phyloP scores from a whole-genome alignment of 1,140 invertebrate genomes.

The Orussus abietinus region DNA sequence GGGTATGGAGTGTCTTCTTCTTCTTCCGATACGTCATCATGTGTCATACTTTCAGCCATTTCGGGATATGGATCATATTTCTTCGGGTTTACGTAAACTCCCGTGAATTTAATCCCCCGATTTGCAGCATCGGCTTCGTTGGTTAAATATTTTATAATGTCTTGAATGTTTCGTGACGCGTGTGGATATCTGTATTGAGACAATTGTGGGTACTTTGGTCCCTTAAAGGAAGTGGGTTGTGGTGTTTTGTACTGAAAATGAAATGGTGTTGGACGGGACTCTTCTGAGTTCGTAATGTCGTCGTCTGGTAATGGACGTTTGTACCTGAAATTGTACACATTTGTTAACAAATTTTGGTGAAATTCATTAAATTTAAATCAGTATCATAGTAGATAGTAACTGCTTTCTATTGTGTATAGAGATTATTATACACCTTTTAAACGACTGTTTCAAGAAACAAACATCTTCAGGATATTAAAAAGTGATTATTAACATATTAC shows the following conservation, averaged over 20 bases:
- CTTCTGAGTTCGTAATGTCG: conserved; percentile 15
- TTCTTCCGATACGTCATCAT: conserved; percentile 27
- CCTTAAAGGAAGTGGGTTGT: conserved; percentile 39
- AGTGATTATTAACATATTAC: too few species aligned
- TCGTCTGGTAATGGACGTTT: conserved; percentile 23
- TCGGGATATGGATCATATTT: conserved; percentile 34
- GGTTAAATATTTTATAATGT: conserved; percentile 52
- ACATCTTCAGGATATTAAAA: neutral
- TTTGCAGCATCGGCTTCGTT: conserved; percentile 31
- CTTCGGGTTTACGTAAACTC: conserved; percentile 44
- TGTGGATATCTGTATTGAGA: conserved; percentile 46
- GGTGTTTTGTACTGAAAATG: conserved; percentile 41
- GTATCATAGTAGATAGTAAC: too few species aligned
- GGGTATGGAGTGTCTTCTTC: conserved; percentile 23
- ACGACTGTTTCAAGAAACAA: neutral
- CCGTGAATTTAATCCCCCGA: conserved; percentile 45
- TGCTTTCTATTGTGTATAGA: too few species aligned
- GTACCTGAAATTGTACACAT: conserved; percentile 25
- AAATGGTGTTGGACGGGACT: conserved; percentile 34
- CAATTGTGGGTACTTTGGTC: conserved; percentile 48
- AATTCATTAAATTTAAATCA: neutral
- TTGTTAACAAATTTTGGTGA: too few species aligned
- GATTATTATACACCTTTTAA: too few species aligned
- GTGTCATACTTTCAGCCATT: conserved; percentile 26
- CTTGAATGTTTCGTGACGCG: conserved; percentile 52